Base-by-base conservation (phyloP, 2,797 vertebrate genomes). In the Poecilia gillii region DNA sequence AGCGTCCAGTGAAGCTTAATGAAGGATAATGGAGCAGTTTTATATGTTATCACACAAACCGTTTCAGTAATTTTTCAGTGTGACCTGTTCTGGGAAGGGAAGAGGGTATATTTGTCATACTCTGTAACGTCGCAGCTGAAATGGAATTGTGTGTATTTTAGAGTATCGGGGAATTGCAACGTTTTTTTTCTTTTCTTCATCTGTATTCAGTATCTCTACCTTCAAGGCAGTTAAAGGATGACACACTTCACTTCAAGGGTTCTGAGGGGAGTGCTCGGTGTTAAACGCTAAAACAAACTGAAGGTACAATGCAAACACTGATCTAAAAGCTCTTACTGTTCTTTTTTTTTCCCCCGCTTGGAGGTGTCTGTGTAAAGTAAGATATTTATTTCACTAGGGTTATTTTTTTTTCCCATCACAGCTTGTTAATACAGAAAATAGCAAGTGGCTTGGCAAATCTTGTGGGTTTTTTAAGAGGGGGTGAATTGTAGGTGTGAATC, bases 51-150 rank as follows among this genome's bases (percentile, higher is more conserved):
- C 57, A 16, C 77, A 53, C 73, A 2, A 88, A 84, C 77, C 68
- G 47, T 75, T 39, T 75, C 74, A 86, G 78, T 72, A 75, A 78
- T 59, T 86, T 88, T 80, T 51, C 71, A 59, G 11, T 72, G 25
- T n/a, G 28, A 74, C 1, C 59, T 66, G 4, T 25, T 43, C 33
- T 28, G 43, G 4, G n/a, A 79, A 51, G 41, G 20, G 5, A 6
- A n/a, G 59, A 12, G n/a, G 66, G 12, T n/a, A 13, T 71, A n/a
- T 71, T 28, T 71, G 41, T 71, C 41, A 45, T 45, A 14, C n/a
- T 45, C 25, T 46, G 25, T 71, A 45, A 45, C 53, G 31, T 78
- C 74, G 81, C 39, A 78, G 73, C 85, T 66, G 41, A 71, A 84
- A 74, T 57, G 11, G 25, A 49, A 51, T 74, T 45, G 49, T 46